Base-by-base conservation (phyloP, 2,888 invertebrate species). In the Zeuzera pyrina region DNA sequence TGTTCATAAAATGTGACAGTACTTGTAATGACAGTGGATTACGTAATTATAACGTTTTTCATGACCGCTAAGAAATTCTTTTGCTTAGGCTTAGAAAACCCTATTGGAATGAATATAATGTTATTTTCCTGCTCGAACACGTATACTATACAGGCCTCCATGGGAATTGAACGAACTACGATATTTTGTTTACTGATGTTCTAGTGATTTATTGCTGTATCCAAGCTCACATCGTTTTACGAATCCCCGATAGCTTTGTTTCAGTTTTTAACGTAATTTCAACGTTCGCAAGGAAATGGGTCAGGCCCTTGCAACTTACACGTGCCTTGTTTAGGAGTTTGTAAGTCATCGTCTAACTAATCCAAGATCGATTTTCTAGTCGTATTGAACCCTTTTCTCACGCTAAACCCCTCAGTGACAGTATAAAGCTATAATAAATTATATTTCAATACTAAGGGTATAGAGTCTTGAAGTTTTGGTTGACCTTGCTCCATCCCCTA, bases 401-500 rank as follows among this genome's bases (percentile, higher is more conserved):
- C 55, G 57, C 43, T 58, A 43, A 44, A 44, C 50, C 51, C 51
- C 42, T 37, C 32, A 39, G 31, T 31, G 29, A 31, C 30, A n/a
- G 36, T 41, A 43, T 35, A 38, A 49, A 47, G 42, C 46, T 46
- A 42, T 48, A 49, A 56, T 61, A 55, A 61, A 60, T 63, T 51
- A 50, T 54, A 51, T 53, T 47, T 44, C 44, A 45, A 49, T 51
- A 49, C 48, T 42, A 41, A 44, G 42, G 25, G 12, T 11, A 43
- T 42, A 43, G 31, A 45, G 41, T 40, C 41, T 39, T 40, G 28
- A 47, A 51, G 48, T 56, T 60, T 53, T 37, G 46, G 52, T 55
- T 58, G 67, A 61, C 66, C 68, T 69, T 64, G 59, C 42, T 39
- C 42, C 45, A 53, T 50, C 56, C 61, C 57, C 52, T 46, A 31